Conservation (phyloP, 2,797 vertebrate genomes). For the Rhinophrynus dorsalis region DNA sequence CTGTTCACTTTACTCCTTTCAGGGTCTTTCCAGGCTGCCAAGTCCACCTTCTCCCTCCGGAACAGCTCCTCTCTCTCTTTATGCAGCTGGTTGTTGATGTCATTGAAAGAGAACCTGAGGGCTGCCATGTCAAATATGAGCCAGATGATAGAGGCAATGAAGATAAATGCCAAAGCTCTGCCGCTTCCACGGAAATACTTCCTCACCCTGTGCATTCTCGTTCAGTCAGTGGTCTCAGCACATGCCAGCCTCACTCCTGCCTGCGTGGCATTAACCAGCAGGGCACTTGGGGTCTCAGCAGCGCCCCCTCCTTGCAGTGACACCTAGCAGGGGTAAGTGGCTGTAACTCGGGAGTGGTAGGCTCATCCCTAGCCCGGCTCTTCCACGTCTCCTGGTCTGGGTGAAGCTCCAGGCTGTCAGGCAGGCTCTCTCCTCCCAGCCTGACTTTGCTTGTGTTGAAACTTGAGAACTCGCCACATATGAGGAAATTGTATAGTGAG, state of each 20-base stretch:
- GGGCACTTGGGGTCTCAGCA: background rate
- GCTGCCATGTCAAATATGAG: constrained; percentile 93
- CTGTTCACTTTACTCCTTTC: background rate
- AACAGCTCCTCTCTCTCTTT: constrained; percentile 65
- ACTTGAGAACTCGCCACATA: constrained; percentile 63
- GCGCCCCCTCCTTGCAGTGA: constrained; percentile 39
- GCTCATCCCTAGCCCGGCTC: background rate
- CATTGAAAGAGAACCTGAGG: constrained; percentile 82
- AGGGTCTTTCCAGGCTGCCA: constrained; percentile 11
- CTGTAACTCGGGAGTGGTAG: too few relatives aligned
- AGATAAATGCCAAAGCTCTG: constrained; percentile 83
- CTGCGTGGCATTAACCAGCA: constrained; percentile 64
- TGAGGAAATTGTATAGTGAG: constrained; percentile 59
- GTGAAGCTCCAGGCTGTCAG: constrained; percentile 30
- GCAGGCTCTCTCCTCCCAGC: constrained; percentile 52
- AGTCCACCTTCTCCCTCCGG: constrained; percentile 57
- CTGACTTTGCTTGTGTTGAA: constrained; percentile 52
- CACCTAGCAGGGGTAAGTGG: too few relatives aligned
- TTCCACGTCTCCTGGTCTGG: background rate
- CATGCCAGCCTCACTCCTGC: constrained; percentile 59
- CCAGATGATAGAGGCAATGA: constrained; percentile 88
- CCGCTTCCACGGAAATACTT: constrained; percentile 86
- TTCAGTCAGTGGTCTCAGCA: background rate
- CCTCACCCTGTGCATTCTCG: constrained; percentile 69
- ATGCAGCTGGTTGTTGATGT: constrained; percentile 67